phyloP scores from a whole-genome alignment of 1,140 invertebrate species.

The Cyphomyrmex costatus region DNA sequence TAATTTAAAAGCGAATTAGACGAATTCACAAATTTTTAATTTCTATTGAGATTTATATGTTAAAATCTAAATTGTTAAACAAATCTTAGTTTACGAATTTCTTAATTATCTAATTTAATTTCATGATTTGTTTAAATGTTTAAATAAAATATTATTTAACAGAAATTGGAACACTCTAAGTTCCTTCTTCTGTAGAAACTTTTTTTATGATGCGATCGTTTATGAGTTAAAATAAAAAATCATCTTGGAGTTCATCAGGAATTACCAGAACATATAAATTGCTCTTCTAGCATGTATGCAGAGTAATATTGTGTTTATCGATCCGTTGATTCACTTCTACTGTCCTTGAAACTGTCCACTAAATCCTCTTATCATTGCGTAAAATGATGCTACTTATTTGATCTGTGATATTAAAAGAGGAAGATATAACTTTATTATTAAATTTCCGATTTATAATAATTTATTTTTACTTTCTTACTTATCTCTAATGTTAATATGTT shows the following conservation, averaged over 20 bases:
- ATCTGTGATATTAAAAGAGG: too few species aligned
- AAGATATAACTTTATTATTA: not conserved
- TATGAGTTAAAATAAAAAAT: not conserved
- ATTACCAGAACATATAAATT: not conserved
- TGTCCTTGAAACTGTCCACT: not conserved
- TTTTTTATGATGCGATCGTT: not conserved
- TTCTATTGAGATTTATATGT: not conserved
- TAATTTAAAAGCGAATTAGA: not conserved
- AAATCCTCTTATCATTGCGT: not conserved
- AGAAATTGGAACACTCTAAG: not conserved
- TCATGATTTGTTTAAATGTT: not conserved
- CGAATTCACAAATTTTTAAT: not conserved
- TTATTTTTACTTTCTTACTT: not conserved
- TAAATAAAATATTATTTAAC: not conserved
- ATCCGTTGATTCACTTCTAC: not conserved
- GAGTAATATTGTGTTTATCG: not conserved
- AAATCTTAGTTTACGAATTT: not conserved
- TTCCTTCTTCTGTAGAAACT: not conserved
- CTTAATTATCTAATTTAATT: not conserved
- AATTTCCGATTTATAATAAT: not conserved
- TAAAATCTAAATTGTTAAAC: not conserved
- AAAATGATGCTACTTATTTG: not conserved
- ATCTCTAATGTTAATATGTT: not conserved
- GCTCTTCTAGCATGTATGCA: not conserved
- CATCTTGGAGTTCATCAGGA: not conserved